These are phyloP conservation scores for Hemicentrotus pulcherrimus DNA, from an alignment of 35 echinoderm and acorn worm species.

Conservation along the genomic window DNA sequence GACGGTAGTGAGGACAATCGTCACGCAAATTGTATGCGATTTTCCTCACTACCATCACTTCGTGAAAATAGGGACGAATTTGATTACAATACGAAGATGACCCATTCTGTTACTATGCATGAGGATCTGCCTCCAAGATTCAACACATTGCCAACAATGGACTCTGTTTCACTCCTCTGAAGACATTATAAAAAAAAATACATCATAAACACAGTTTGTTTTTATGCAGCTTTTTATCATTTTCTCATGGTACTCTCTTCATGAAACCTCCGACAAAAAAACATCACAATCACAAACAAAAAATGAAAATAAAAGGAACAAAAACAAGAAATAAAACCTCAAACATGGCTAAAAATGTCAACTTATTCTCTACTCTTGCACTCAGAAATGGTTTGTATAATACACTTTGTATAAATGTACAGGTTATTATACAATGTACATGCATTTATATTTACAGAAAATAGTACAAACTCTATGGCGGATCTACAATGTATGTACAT, in stretches of 20 bases:
- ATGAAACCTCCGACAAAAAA: neutral
- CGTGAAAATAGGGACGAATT: too few relatives aligned
- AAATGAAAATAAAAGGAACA: neutral
- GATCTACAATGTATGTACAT: neutral
- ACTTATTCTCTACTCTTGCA: neutral
- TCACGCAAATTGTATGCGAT: too few relatives aligned
- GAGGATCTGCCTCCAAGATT: too few relatives aligned
- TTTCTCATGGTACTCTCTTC: neutral
- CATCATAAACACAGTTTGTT: neutral
- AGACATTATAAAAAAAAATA: neutral
- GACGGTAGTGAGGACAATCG: too few relatives aligned
- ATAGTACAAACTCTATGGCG: neutral
- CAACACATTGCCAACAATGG: too few relatives aligned
- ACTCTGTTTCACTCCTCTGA: too few relatives aligned
- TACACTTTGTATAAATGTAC: neutral
- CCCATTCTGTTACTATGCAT: too few relatives aligned
- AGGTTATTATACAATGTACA: neutral
- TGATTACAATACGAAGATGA: too few relatives aligned
- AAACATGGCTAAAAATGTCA: neutral
- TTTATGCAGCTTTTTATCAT: slow-evolving; percentile 1
- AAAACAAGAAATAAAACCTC: neutral
- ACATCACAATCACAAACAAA: neutral
- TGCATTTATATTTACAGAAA: slow-evolving; percentile 6
- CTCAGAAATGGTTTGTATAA: neutral
- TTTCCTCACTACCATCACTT: too few relatives aligned